Conservation (phyloP, 2,797 vertebrate genomes). For the Ispidina picta region DNA sequence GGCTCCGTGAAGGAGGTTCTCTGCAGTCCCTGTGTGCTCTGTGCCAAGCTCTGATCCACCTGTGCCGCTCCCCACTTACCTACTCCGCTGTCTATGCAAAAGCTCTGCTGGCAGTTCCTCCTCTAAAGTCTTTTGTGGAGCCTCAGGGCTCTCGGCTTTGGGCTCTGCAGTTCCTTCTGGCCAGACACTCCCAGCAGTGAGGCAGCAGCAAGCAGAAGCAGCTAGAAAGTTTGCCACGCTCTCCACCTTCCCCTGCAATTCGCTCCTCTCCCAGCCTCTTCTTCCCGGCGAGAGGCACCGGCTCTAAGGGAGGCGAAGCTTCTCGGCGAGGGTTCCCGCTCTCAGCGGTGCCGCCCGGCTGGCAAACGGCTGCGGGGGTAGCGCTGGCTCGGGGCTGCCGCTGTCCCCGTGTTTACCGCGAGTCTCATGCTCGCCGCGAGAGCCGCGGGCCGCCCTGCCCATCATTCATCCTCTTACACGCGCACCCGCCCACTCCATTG, state of each 20-base stretch:
- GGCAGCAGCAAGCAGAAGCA: constrained; percentile 13
- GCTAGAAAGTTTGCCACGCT: constrained; percentile 70
- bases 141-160: background rate
- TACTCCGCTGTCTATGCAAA: background rate
- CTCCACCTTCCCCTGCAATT: constrained; percentile 2
- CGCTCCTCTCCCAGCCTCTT: background rate
- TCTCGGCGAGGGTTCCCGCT: background rate
- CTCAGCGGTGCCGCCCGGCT: background rate
- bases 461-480: constrained; percentile 71
- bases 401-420: background rate
- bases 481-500: constrained; percentile 61
- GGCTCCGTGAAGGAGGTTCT: background rate
- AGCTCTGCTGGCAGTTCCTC: background rate
- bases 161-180: background rate
- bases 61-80: constrained; percentile 48
- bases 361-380: background rate
- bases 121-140: background rate
- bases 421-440: constrained; percentile 14
- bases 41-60: background rate
- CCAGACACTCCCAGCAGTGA: constrained; percentile 21
- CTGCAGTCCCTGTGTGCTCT: fast-evolving
- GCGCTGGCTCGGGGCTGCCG: background rate
- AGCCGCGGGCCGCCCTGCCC: constrained; percentile 48
- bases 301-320: background rate
- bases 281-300: background rate